Conservation (phyloP, 64 coral and sea anemone genomes). For the Montipora efflorescens region DNA sequence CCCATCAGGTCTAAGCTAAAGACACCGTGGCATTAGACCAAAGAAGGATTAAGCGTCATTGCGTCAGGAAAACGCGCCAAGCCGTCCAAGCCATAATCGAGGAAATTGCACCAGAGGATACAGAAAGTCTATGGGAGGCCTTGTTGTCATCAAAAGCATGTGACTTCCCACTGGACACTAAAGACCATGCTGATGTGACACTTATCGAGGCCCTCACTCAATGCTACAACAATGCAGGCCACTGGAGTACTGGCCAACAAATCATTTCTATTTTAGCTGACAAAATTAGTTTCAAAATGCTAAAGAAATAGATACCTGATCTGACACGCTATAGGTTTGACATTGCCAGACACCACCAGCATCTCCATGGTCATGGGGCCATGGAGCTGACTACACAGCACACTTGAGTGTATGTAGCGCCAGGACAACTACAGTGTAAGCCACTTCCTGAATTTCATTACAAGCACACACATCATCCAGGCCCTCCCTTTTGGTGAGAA, state of each 20-base stretch:
- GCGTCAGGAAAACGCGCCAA: conserved; percentile 26
- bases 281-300: conserved; percentile 21
- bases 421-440: conserved; percentile 3
- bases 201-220: not conserved
- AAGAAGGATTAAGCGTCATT: conserved; percentile 36
- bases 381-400: conserved; percentile 4
- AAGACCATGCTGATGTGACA: conserved; percentile 6
- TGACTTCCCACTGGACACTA: not conserved
- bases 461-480: conserved; percentile 20
- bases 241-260: conserved; percentile 17
- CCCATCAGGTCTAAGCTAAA: conserved; percentile 37
- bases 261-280: conserved; percentile 31
- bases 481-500: conserved; percentile 1
- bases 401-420: conserved; percentile 11
- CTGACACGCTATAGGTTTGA: conserved; percentile 20
- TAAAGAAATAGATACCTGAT: conserved; percentile 15
- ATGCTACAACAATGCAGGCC: conserved; percentile 30
- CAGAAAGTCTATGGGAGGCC: conserved; percentile 9
- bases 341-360: conserved; percentile 25
- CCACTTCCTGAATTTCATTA: conserved; percentile 30
- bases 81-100: conserved; percentile 43
- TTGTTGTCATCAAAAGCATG: conserved; percentile 16
- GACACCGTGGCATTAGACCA: not conserved
- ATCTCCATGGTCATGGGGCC: conserved; percentile 12
- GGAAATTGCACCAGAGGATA: conserved; percentile 53